Percentiles rank a stretch among this genome's conserved stretches.
Conservation (phyloP, 2,113 vertebrate species). For the Tupaia chinensis region DNA sequence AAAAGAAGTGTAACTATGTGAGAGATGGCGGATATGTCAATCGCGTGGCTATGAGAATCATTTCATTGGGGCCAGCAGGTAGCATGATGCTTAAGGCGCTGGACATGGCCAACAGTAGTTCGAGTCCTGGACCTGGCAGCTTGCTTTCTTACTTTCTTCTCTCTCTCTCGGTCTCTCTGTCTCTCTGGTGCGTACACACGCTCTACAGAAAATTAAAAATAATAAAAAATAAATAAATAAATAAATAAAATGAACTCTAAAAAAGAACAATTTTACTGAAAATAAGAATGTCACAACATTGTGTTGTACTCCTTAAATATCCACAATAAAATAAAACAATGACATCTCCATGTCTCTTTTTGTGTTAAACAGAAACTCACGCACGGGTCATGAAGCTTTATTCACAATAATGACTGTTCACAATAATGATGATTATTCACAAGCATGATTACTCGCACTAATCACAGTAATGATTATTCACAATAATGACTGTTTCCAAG, state of each 20-base stretch:
- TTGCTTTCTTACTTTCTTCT: too few relatives aligned
- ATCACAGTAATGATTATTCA: background rate
- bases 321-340: background rate
- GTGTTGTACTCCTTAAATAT: background rate
- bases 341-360: background rate
- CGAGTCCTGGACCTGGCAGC: too few relatives aligned
- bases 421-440: background rate
- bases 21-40: background rate
- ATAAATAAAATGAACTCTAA: too few relatives aligned
- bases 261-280: background rate
- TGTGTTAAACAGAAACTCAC: background rate
- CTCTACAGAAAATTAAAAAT: too few relatives aligned
- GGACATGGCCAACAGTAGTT: too few relatives aligned
- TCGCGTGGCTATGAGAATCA: background rate
- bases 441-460: too few relatives aligned
- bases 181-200: too few relatives aligned
- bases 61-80: background rate
- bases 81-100: too few relatives aligned
- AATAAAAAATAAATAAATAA: too few relatives aligned
- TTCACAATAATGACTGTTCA: background rate
- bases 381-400: background rate
- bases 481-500: constrained; percentile 3
- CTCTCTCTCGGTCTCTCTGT: too few relatives aligned
- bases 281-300: background rate
- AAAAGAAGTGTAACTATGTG: background rate